Conservation (phyloP, 1,140 invertebrate species). For the Drosophila guanche region DNA sequence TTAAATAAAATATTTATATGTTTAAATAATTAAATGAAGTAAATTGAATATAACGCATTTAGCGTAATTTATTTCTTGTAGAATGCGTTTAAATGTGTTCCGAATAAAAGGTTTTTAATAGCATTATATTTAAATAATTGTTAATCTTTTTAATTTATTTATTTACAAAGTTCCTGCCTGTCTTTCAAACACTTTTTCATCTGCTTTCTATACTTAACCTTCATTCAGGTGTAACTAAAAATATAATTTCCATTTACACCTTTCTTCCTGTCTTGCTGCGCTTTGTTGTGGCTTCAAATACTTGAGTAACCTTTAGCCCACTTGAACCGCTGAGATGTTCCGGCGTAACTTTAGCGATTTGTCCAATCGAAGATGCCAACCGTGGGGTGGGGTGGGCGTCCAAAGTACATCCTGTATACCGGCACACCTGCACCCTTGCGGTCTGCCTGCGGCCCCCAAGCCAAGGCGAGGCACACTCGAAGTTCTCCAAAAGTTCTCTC, state of each 20-base stretch:
- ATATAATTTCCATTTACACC: too few relatives aligned
- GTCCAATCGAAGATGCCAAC: constrained; percentile 32
- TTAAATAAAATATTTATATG: too few relatives aligned
- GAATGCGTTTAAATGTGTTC: too few relatives aligned
- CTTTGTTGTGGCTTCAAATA: neutral
- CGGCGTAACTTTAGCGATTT: constrained; percentile 51
- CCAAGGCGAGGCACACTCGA: constrained; percentile 4
- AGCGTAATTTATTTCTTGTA: too few relatives aligned
- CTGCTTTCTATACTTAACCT: too few relatives aligned
- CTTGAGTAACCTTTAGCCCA: neutral
- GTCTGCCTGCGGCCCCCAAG: constrained; percentile 8
- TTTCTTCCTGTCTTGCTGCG: neutral
- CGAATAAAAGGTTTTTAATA: too few relatives aligned
- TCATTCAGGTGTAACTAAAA: too few relatives aligned
- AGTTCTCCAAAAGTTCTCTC: constrained; percentile 41
- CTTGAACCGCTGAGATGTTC: neutral
- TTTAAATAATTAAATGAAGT: too few relatives aligned
- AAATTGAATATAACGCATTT: too few relatives aligned
- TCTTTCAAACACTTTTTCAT: too few relatives aligned
- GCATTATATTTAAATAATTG: neutral
- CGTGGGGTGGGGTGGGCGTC: constrained; percentile 22
- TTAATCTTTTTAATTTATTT: neutral
- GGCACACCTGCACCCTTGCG: neutral
- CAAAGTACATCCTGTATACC: constrained; percentile 63
- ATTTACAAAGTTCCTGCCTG: constrained; percentile 2